phyloP scores from a whole-genome alignment of 1,140 invertebrate species.

The Papilio dardanus region DNA sequence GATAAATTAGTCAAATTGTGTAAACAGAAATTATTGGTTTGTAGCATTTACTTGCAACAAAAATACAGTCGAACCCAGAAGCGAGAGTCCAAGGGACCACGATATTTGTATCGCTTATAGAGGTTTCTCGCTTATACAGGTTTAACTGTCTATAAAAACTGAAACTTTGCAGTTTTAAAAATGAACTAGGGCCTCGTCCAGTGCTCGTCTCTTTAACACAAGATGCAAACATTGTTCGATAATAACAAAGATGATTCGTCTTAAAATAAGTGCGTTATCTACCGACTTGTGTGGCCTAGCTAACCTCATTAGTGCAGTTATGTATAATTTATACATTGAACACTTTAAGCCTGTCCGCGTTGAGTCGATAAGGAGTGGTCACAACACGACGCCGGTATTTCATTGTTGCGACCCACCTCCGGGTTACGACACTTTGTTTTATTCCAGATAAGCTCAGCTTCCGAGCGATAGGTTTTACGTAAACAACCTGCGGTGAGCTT shows the following conservation, averaged over 20 bases:
- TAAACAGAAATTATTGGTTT: background rate
- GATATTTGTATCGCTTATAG: no score
- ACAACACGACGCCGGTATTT: constrained; percentile 1
- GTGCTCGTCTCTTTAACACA: background rate
- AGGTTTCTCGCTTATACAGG: no score
- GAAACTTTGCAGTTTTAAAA: no score
- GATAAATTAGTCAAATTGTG: background rate
- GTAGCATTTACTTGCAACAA: background rate
- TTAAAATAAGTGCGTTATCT: constrained; percentile 3
- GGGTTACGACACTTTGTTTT: constrained; percentile 47
- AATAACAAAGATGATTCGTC: constrained; percentile 9
- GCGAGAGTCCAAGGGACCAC: no score
- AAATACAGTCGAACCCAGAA: no score
- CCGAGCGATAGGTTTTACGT: constrained; percentile 48
- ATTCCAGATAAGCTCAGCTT: constrained; percentile 51
- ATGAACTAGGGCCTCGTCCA: no score
- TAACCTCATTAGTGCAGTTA: constrained; percentile 25
- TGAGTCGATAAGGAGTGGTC: constrained; percentile 14
- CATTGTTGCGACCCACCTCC: constrained; percentile 25
- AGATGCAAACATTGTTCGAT: background rate
- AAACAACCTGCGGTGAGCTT: constrained; percentile 52
- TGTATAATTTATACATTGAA: constrained; percentile 23
- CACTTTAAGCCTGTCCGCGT: constrained; percentile 22
- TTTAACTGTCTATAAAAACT: no score
- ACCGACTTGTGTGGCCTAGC: constrained; percentile 22